Evolutionary conservation across 2,797 vertebrate species (phyloP).

Genomic region (Gymnocypris eckloni): DNA sequence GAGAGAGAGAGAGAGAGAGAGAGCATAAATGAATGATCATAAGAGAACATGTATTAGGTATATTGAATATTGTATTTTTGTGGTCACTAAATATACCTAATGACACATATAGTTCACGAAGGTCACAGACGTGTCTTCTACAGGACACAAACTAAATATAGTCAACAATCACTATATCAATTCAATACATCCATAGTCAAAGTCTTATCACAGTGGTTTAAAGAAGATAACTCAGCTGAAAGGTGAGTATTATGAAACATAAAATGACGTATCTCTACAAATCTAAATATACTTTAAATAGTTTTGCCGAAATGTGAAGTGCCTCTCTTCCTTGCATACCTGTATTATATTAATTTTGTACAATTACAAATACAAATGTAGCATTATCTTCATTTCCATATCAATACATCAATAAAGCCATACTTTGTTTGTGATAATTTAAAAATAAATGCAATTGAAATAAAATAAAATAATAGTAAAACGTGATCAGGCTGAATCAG

Average conservation of each 20-base stretch:
- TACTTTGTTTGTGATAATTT: neutral
- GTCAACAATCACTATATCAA: neutral
- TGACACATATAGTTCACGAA: neutral
- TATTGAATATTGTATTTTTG: neutral
- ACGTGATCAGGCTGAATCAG: neutral
- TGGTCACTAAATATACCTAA: neutral
- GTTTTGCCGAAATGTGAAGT: neutral
- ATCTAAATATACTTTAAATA: neutral
- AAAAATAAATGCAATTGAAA: neutral
- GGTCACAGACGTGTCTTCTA: neutral
- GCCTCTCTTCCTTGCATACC: neutral
- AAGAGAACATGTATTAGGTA: neutral
- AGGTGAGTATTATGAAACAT: neutral
- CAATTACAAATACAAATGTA: neutral
- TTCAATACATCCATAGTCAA: neutral
- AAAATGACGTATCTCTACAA: neutral
- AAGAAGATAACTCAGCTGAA: neutral
- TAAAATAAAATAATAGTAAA: neutral
- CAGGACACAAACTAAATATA: neutral
- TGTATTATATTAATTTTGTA: neutral
- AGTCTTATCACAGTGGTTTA: neutral
- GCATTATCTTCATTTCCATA: neutral
- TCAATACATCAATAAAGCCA: neutral
- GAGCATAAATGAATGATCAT: neutral
- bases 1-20: neutral